These are phyloP conservation scores for Achatina immaculata DNA, from an alignment of 1,140 invertebrate genomes.

Conservation along the genomic window DNA sequence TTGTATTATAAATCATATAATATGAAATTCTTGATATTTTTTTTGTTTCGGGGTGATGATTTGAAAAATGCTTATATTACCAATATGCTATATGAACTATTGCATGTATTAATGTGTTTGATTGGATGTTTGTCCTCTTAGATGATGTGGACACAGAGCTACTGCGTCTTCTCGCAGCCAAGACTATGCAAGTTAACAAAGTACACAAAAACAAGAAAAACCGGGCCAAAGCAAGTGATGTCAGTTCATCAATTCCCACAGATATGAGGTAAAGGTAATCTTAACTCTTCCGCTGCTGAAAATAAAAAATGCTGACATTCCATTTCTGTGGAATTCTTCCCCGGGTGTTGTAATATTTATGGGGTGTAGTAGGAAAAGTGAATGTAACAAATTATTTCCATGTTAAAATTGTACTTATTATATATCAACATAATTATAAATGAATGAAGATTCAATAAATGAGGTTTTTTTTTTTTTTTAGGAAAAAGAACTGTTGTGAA, in stretches of 20 bases:
- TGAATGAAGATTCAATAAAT: too few species aligned
- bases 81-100: neutral
- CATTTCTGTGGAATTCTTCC: neutral
- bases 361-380: too few species aligned
- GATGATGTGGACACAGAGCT: constrained; percentile 70
- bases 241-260: neutral
- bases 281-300: neutral
- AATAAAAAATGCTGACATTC: neutral
- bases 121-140: constrained; percentile 40
- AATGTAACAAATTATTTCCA: too few species aligned
- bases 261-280: neutral
- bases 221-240: constrained; percentile 50
- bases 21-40: neutral
- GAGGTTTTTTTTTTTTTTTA: too few species aligned
- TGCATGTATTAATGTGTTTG: neutral
- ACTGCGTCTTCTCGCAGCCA: constrained; percentile 63
- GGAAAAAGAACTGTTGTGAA: too few species aligned
- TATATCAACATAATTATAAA: too few species aligned
- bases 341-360: too few species aligned
- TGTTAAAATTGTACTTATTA: too few species aligned
- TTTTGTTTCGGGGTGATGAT: neutral
- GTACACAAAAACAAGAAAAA: constrained; percentile 56
- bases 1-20: neutral
- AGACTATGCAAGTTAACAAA: constrained; percentile 61
- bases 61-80: neutral